phyloP scores from a whole-genome alignment of 2,797 vertebrate species.

The Delichon dasypus region DNA sequence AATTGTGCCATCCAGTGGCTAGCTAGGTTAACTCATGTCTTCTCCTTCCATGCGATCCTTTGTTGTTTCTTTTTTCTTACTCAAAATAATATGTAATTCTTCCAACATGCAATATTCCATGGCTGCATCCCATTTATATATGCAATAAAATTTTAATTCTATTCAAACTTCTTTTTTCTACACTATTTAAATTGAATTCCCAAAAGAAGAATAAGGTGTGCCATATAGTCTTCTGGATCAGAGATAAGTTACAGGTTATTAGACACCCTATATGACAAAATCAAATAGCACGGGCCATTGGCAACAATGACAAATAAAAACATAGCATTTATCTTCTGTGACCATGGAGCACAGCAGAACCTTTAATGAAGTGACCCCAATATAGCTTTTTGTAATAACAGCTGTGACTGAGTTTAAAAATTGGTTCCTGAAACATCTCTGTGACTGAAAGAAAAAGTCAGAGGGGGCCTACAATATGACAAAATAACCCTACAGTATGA shows the following conservation, averaged over 20 bases:
- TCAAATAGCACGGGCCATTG: not conserved
- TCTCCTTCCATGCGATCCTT: not conserved
- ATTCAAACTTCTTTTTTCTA: not conserved
- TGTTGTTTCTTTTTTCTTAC: not conserved
- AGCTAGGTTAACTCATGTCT: not conserved
- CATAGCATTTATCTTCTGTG: not conserved
- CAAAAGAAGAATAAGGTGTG: not conserved
- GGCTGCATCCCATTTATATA: not conserved
- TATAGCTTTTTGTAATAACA: not conserved
- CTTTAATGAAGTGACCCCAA: not conserved
- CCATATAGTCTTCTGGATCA: not conserved
- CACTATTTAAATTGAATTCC: not conserved
- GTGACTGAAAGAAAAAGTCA: not conserved
- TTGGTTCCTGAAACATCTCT: not conserved
- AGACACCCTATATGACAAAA: not conserved
- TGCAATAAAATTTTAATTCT: not conserved
- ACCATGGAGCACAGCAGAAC: not conserved
- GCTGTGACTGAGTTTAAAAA: not conserved
- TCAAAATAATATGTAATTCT: not conserved
- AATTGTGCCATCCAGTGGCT: constrained; percentile 67
- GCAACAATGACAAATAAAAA: not conserved
- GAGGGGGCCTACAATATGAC: not conserved
- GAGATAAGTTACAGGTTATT: not conserved
- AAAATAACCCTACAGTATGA: not conserved
- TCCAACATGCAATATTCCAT: not conserved